Evolutionary conservation across 2,797 vertebrate genomes (phyloP).

Genomic region (Pygocentrus nattereri): DNA sequence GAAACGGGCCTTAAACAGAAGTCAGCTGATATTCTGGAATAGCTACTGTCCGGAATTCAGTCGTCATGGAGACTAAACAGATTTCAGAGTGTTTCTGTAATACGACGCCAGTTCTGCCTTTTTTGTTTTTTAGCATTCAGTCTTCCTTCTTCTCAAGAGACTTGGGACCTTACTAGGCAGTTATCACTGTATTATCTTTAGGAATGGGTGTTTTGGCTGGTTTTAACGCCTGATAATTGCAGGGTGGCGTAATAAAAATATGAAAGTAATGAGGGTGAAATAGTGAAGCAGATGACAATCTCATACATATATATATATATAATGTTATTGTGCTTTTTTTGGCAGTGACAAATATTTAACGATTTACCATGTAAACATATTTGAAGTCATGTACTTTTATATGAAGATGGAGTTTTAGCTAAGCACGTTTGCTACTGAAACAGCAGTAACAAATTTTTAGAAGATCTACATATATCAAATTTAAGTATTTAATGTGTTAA

Average conservation of each 20-base stretch:
- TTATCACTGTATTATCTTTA: too few relatives aligned
- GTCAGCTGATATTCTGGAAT: too few relatives aligned
- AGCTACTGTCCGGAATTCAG: too few relatives aligned
- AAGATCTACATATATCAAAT: constrained; percentile 55
- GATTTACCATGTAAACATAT: constrained; percentile 78
- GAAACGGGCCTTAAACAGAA: too few relatives aligned
- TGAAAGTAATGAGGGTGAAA: background rate
- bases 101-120: too few relatives aligned
- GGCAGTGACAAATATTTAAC: constrained; percentile 66
- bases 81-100: too few relatives aligned
- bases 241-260: background rate
- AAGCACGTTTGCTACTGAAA: background rate
- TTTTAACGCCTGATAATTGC: background rate
- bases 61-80: too few relatives aligned
- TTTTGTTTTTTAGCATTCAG: too few relatives aligned
- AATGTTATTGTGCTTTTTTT: constrained; percentile 69
- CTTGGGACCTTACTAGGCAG: too few relatives aligned
- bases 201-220: background rate
- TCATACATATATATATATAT: constrained; percentile 29
- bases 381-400: constrained; percentile 44
- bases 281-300: constrained; percentile 45
- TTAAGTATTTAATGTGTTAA: constrained; percentile 15
- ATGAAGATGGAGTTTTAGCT: constrained; percentile 48
- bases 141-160: too few relatives aligned
- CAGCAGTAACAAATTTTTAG: background rate